Percentiles rank a stretch among this genome's conserved stretches.
Conservation (phyloP, 1,140 invertebrate genomes). For the Scylla paramamosain region DNA sequence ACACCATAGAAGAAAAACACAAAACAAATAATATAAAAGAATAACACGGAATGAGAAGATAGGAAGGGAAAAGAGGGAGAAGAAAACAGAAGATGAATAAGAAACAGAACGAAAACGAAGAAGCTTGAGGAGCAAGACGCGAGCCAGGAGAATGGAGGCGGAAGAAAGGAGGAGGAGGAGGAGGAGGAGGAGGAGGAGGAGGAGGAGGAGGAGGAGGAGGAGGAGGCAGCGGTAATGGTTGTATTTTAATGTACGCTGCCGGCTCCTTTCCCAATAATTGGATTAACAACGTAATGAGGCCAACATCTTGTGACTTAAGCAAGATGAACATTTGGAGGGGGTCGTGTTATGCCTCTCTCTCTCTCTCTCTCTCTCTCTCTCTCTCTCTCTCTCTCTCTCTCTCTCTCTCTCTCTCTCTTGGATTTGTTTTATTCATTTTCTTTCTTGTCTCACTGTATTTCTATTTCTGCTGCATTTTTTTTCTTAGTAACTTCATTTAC, state of each 20-base stretch:
- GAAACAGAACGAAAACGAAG: background rate
- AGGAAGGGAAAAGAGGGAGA: background rate
- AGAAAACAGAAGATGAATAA: background rate
- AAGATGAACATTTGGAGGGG: constrained; percentile 63
- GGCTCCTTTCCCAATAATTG: constrained; percentile 71
- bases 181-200: background rate
- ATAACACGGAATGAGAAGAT: too few relatives aligned
- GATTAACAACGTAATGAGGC: constrained; percentile 71
- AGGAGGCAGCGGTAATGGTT: constrained; percentile 46
- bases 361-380: constrained; percentile 30
- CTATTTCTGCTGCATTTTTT: background rate
- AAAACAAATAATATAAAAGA: too few relatives aligned
- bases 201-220: background rate
- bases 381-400: background rate
- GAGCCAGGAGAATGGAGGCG: background rate
- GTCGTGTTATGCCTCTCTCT: constrained; percentile 21
- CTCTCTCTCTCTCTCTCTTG: background rate
- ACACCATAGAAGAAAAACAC: background rate
- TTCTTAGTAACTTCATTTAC: background rate
- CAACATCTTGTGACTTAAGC: constrained; percentile 65
- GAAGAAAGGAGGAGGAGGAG: background rate
- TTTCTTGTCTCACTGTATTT: background rate
- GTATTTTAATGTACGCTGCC: constrained; percentile 67
- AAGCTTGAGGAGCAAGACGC: background rate
- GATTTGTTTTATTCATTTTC: background rate